phyloP scores from a whole-genome alignment of 2,888 invertebrate species.

The Heteromurus nitidus region DNA sequence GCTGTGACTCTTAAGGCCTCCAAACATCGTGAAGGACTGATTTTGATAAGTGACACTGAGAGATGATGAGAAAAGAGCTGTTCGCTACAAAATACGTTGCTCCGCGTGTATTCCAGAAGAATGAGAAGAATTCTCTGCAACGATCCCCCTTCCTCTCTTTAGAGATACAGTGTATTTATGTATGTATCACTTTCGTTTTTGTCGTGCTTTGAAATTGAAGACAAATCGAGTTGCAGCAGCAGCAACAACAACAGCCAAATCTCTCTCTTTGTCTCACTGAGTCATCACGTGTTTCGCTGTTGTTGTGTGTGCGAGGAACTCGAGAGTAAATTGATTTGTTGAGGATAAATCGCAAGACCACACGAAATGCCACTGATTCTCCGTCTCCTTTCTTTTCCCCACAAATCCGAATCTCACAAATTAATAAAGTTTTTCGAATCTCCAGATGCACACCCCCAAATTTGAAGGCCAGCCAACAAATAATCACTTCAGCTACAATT shows the following conservation, averaged over 20 bases:
- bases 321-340: no score
- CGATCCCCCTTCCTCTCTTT: background rate
- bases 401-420: no score
- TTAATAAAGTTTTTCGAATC: no score
- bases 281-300: background rate
- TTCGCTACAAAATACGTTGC: no score
- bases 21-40: constrained; percentile 79
- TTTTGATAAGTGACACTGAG: constrained; percentile 23
- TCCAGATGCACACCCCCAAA: background rate
- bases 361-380: no score
- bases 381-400: no score
- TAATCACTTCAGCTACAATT: background rate
- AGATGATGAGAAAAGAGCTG: background rate
- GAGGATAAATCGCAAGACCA: no score
- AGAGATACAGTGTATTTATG: constrained; percentile 6
- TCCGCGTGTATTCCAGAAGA: no score
- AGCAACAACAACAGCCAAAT: no score
- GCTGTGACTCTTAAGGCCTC: constrained; percentile 85
- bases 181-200: background rate
- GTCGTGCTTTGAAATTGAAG: background rate
- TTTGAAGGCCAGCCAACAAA: background rate
- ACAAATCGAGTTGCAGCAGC: background rate
- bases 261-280: background rate
- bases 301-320: no score
- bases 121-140: no score